Percentiles rank a stretch among this genome's conserved stretches.
phyloP scores from a whole-genome alignment of 2,797 vertebrate species.

The Salmo trutta region DNA sequence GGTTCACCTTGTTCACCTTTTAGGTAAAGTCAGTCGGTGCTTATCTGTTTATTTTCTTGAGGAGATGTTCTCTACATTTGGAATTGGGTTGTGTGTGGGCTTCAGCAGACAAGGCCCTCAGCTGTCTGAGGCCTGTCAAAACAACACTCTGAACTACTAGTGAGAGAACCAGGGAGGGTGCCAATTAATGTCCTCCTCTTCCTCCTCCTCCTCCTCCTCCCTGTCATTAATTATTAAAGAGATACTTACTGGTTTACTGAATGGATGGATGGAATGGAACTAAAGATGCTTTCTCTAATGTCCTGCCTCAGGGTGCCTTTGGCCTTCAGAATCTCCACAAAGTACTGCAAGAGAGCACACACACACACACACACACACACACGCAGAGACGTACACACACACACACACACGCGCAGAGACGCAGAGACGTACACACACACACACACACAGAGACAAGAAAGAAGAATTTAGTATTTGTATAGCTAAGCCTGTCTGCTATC shows the following conservation, averaged over 20 bases:
- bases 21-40: neutral
- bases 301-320: constrained; percentile 85
- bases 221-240: constrained; percentile 78
- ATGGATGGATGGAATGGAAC: constrained; percentile 86
- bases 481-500: constrained; percentile 46
- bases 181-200: neutral
- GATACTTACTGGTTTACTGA: constrained; percentile 89
- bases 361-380: no score
- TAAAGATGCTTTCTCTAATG: constrained; percentile 85
- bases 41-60: neutral
- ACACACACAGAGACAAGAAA: neutral
- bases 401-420: no score
- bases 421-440: neutral
- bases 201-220: neutral
- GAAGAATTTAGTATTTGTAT: constrained; percentile 38
- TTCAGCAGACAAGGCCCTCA: constrained; percentile 17
- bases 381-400: neutral
- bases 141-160: constrained; percentile 2
- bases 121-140: constrained; percentile 21
- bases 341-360: constrained; percentile 76
- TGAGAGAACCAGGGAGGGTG: constrained; percentile 8
- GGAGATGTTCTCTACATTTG: no score
- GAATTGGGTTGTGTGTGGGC: neutral
- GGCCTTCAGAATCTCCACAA: constrained; percentile 90
- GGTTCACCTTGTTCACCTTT: neutral